Evolutionary conservation across 2,113 vertebrate species (phyloP).

Genomic region (Leuciscus idus): DNA sequence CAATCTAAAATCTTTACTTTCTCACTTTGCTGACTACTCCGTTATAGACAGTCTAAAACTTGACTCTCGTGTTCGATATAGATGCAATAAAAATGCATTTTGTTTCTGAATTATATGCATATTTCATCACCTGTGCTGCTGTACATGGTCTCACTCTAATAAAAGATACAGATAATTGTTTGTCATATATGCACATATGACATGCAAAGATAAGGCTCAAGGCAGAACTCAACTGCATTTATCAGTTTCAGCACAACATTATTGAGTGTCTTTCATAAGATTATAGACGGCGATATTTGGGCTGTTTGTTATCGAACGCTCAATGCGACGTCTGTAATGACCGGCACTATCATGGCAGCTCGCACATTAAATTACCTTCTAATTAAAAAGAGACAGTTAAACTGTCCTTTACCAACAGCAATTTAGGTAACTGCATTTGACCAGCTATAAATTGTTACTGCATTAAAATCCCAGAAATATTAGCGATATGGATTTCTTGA

Average conservation of each 20-base stretch:
- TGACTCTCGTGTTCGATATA: slow-evolving; percentile 93
- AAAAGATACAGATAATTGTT: neutral
- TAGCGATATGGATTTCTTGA: slow-evolving; percentile 95
- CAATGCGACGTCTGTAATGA: slow-evolving; percentile 81
- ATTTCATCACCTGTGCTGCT: slow-evolving; percentile 68
- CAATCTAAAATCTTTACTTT: slow-evolving; percentile 78
- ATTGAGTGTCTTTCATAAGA: slow-evolving; percentile 3
- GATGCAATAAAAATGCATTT: slow-evolving; percentile 98
- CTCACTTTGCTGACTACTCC: slow-evolving; percentile 87
- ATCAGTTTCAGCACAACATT: slow-evolving; percentile 69
- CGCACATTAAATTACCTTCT: slow-evolving; percentile 94
- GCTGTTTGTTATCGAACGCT: slow-evolving; percentile 85
- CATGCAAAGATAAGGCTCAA: slow-evolving; percentile 3
- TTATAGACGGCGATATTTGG: slow-evolving; percentile 69
- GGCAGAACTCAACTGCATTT: slow-evolving; percentile 46
- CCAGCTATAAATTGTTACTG: slow-evolving; percentile 95
- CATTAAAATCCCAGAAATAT: slow-evolving; percentile 98
- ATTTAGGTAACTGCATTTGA: slow-evolving; percentile 99
- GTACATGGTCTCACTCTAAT: neutral
- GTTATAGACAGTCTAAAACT: slow-evolving; percentile 90
- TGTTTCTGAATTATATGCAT: slow-evolving; percentile 75
- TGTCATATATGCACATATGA: slow-evolving; percentile 3
- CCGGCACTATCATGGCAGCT: slow-evolving; percentile 82
- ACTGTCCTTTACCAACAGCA: slow-evolving; percentile 97
- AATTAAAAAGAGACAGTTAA: slow-evolving; percentile 99